Evolutionary conservation across 2,888 invertebrate genomes (phyloP), one percentile per base, ranked within the genome.

Genomic region (Meghimatium bilineatum): DNA sequence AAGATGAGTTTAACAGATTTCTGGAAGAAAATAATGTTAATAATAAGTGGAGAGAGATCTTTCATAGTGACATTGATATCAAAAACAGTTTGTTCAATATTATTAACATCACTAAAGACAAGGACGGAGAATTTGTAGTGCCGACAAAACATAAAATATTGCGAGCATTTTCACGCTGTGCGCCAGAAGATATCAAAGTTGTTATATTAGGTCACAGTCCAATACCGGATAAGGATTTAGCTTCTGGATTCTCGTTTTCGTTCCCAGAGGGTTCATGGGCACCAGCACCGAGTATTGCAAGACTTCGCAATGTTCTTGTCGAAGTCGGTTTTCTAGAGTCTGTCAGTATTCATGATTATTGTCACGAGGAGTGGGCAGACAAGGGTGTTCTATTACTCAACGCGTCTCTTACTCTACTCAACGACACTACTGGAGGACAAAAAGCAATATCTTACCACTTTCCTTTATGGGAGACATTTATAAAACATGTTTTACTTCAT

Each of bases 361-460:
- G 74, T n/a, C 74, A 74, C 26, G 74, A 74, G 32, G 23, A 32
- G 17, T 74, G 74, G 74, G 74, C 74, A 29, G 74, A 49, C 20
- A 36, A n/a, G 23, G 74, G 74, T 32, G 74, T 74, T 29, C 52
- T 74, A 29, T 29, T 74, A n/a, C 49, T 74, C 2, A 74, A 74
- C 29, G 74, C 74, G 17, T 52, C 52, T 20, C 32, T 74, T 8
- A 74, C 74, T n/a, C n/a, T n/a, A n/a, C n/a, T n/a, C n/a, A n/a
- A n/a, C n/a, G n/a, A n/a, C n/a, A n/a, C n/a, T n/a, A n/a, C n/a
- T n/a, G n/a, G n/a, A n/a, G n/a, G n/a, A n/a, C n/a, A n/a, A n/a
- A n/a, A n/a, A n/a, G n/a, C n/a, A n/a, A 17, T 74, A 74, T 29
- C 12, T 44, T 8, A 12, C 6, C 5, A 44, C 12, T 74, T 52